phyloP scores from a whole-genome alignment of 2,797 vertebrate genomes.

The Brachyalestes nurse region DNA sequence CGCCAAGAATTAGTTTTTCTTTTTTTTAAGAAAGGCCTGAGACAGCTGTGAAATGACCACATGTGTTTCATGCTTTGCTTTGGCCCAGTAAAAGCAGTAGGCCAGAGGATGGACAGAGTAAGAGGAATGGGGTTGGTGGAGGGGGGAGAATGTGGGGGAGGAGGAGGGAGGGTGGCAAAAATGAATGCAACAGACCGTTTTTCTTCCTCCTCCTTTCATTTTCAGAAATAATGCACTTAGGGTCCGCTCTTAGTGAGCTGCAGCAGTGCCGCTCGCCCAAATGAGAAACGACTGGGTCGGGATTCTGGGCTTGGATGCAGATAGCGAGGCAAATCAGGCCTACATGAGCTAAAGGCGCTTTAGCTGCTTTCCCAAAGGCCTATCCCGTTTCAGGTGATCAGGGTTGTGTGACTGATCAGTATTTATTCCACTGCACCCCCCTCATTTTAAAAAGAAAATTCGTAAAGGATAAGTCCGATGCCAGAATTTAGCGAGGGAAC shows the following conservation, averaged over 20 bases:
- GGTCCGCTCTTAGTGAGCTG: conserved; percentile 38
- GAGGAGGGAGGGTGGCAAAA: not conserved
- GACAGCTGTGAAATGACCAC: conserved; percentile 48
- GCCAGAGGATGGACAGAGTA: conserved; percentile 10
- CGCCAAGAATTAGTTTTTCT: conserved; percentile 5
- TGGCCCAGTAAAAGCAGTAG: conserved; percentile 43
- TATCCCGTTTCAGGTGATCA: conserved; percentile 34
- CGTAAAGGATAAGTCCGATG: not conserved
- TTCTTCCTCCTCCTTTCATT: conserved; percentile 49
- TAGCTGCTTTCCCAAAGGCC: conserved; percentile 3
- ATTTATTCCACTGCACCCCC: not conserved
- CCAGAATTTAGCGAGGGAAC: not conserved
- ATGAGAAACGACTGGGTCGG: conserved; percentile 49
- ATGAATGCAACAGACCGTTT: conserved; percentile 35
- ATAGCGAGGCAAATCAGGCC: conserved; percentile 17
- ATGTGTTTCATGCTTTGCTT: conserved; percentile 50
- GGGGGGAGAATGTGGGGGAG: not conserved
- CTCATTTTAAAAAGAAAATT: conserved; percentile 4
- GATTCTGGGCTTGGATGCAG: conserved; percentile 23
- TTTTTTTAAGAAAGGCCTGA: conserved; percentile 19
- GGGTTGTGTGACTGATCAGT: conserved; percentile 22
- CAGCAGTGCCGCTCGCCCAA: conserved; percentile 44
- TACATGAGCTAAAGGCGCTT: conserved; percentile 5
- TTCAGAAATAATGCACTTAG: conserved; percentile 51
- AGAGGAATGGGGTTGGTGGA: not conserved